Evolutionary conservation across 37 sponge, comb jelly and placozoan species (phyloP), one percentile per base, ranked within the genome.

Genomic region (Bolinopsis microptera): DNA sequence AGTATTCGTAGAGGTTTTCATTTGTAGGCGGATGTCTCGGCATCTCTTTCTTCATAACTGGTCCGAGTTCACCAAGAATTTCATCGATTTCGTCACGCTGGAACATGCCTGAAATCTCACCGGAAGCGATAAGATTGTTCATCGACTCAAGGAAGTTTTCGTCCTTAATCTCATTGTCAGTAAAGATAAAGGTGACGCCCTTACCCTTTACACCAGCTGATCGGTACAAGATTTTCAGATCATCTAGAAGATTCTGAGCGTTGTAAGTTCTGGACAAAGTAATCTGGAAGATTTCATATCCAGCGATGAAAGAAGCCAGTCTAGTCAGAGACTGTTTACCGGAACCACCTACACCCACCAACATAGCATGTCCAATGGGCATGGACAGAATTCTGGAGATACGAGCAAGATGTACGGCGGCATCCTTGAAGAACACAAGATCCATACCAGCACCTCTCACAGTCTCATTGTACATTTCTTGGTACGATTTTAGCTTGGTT

Each of bases 391-490:
- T 95, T 48, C 99, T 97, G 3, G 99, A 99, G 30, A 99, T 96
- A 94, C 94, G 77, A 2, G 67, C 93, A 26, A 99, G 95, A 83
- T 99, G 99, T 24, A 99, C 95, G 95, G 97, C 96, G 41, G 99
- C 99, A 86, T 99, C 99, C 69, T 97, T 97, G 96, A 99, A 99
- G 96, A 99, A 99, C 61, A 99, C 99, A 32, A 99, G 96, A 69
- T 99, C 99, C 99, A 99, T 97, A 18, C 97, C 98, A 32, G 99
- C 92, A 26, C 99, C 99, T 37, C 99, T 93, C 0, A 99, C 95
- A 23, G 97, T 97, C 92, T 99, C 98, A 94, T 99, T 99, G 94
- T 95, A 99, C 94, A 97, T 97, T 75, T 70, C 92, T 92, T 96
- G 93, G 93, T 80, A 99, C 41, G 88, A 94, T 0, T 16, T 93